A percentile compares a stretch with the other conserved stretches of the same genome.
These are phyloP conservation scores for Jaculus jaculus DNA, from an alignment of 2,113 vertebrate species.

Conservation along the genomic window DNA sequence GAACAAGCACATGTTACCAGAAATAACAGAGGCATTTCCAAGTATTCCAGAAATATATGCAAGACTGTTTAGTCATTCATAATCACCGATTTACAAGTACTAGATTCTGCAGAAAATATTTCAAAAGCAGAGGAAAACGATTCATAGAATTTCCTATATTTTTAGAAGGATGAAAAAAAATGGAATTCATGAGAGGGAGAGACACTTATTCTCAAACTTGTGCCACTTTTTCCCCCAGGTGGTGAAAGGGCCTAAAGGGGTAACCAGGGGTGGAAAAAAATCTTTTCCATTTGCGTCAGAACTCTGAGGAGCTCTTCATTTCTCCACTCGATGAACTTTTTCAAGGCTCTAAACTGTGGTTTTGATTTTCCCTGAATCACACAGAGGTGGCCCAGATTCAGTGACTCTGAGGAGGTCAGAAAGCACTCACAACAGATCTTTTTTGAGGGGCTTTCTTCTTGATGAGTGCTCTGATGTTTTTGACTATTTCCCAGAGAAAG, in stretches of 20 bases:
- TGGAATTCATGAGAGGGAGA: constrained; percentile 38
- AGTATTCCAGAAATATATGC: constrained; percentile 84
- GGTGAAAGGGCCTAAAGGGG: constrained; percentile 68
- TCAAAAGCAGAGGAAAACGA: constrained; percentile 77
- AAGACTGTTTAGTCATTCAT: constrained; percentile 85
- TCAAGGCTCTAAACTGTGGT: constrained; percentile 29
- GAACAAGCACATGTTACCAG: constrained; percentile 83
- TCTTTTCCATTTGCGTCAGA: constrained; percentile 78
- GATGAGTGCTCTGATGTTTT: not conserved
- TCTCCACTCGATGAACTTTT: constrained; percentile 49
- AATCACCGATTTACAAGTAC: constrained; percentile 83
- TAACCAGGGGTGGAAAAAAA: constrained; percentile 65
- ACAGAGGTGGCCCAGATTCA: constrained; percentile 49
- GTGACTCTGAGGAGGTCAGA: constrained; percentile 42
- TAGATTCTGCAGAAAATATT: constrained; percentile 75
- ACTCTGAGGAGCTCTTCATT: constrained; percentile 72
- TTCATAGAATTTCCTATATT: constrained; percentile 80
- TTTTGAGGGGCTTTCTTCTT: not conserved
- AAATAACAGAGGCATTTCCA: constrained; percentile 84
- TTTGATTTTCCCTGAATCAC: constrained; percentile 61
- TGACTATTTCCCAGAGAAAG: not conserved
- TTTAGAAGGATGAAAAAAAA: constrained; percentile 70
- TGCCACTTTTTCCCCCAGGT: constrained; percentile 65
- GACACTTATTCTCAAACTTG: constrained; percentile 36
- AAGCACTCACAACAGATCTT: constrained; percentile 8